These are phyloP conservation scores for Phalanger gymnotis DNA, from an alignment of 2,797 vertebrate genomes.

Conservation along the genomic window DNA sequence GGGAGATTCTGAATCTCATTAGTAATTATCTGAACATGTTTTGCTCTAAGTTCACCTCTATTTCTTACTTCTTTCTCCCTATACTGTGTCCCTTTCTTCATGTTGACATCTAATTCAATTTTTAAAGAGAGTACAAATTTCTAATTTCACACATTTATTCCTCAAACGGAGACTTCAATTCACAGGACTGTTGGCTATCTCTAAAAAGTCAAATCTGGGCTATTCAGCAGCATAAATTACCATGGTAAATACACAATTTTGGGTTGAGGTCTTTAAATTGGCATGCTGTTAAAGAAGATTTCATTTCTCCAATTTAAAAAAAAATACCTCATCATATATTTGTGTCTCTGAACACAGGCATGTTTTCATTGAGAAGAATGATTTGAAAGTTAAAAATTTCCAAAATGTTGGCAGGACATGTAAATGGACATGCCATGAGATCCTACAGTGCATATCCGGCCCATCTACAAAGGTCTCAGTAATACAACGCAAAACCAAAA, in stretches of 20 bases:
- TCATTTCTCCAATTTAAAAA: conserved; percentile 36
- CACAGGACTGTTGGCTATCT: not conserved
- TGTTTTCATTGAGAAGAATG: rapidly evolving
- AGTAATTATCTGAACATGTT: not conserved
- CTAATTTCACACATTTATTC: not conserved
- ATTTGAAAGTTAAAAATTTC: conserved; percentile 52
- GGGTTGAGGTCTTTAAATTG: conserved; percentile 7
- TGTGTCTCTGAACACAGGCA: not conserved
- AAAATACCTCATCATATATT: not conserved
- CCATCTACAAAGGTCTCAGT: not conserved
- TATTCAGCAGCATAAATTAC: rapidly evolving
- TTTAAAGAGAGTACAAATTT: not conserved
- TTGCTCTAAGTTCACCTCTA: not conserved
- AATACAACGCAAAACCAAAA: not conserved
- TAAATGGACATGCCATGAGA: conserved; percentile 13
- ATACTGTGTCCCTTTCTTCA: not conserved
- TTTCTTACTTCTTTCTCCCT: not conserved
- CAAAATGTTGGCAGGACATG: conserved; percentile 52
- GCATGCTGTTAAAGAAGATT: not conserved
- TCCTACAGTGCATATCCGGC: not conserved
- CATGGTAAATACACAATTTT: not conserved
- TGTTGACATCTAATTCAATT: not conserved
- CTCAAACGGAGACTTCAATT: not conserved
- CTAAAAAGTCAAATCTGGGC: conserved; percentile 20
- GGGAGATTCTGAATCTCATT: not conserved